phyloP scores from a whole-genome alignment of 2,888 invertebrate species.

The Thysanoteuthis rhombus region DNA sequence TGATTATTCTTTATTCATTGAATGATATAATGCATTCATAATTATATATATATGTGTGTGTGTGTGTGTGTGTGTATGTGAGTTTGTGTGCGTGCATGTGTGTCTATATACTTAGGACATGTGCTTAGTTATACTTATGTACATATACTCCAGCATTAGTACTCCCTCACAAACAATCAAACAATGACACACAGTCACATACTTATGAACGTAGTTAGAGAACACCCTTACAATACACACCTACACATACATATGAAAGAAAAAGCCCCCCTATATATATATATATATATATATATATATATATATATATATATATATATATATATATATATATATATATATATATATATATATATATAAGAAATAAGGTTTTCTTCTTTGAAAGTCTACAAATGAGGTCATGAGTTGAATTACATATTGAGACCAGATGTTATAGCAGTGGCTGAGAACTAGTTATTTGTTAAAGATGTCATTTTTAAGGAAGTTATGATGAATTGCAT shows the following conservation, averaged over 20 bases:
- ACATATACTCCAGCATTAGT: no score
- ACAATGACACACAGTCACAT: no score
- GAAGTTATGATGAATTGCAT: not conserved
- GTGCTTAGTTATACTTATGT: no score
- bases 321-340: not conserved
- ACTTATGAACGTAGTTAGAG: no score
- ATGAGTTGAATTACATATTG: not conserved
- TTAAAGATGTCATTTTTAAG: not conserved
- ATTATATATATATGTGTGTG: no score
- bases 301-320: not conserved
- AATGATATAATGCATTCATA: no score
- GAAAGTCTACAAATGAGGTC: slow-evolving; percentile 12
- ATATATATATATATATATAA: not conserved
- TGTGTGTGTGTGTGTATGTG: no score
- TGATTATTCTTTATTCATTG: no score
- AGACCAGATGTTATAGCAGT: not conserved
- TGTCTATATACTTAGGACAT: no score
- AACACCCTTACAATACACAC: not conserved
- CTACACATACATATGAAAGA: not conserved
- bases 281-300: not conserved
- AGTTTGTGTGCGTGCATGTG: no score
- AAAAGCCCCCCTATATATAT: not conserved
- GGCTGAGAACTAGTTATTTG: not conserved
- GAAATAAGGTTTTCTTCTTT: not conserved
- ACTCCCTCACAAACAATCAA: no score